Evolutionary conservation across 2,888 invertebrate species (phyloP), one percentile per base, ranked within the genome.

Genomic region (Xylophagus ater): DNA sequence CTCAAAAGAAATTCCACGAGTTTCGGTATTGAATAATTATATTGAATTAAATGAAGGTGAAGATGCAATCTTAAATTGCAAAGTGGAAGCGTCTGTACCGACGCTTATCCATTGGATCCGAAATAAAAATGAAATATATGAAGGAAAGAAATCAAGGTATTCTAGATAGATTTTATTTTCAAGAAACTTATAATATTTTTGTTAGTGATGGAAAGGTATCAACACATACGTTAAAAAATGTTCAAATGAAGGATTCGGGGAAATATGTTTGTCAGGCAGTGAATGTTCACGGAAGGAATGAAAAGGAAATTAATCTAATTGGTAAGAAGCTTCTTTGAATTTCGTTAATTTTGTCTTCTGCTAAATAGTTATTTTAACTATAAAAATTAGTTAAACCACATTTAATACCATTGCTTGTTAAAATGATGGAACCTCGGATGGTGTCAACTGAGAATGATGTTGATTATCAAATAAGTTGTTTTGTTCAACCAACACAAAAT

Each of bases 1-100:
- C 10, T 7, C 29, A 28, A 13, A 62, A 72, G 71, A 66, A 52
- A 59, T 65, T n/a, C 77, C 78, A 1, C 66, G 64, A 34, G 58
- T 77, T n/a, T 61, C 58, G 18, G 66, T 69, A 42, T 56, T 61
- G 1, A 50, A 57, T 37, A 58, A 63, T 48, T 67, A 66, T 52
- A 47, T 47, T 19, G 28, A 45, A 29, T 19, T 46, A 26, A 45
- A 51, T 14, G 48, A 48, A 34, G 60, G 59, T 1, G 59, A 69
- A 19, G 61, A 69, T 2, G 67, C 74, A 4, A 62, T 63, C 1
- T 51, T 81, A 2, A 60, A 59, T 1, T 82, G 82, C 51, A 58
- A 61, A 13, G 72, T 79, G 6, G 70, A 75, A 42, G 79, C 79
- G 41, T 54, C 74, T 23, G 71, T 77, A 4, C 78, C 81, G 0